phyloP scores from a whole-genome alignment of 2,888 invertebrate species.

The Callinectes sapidus region DNA sequence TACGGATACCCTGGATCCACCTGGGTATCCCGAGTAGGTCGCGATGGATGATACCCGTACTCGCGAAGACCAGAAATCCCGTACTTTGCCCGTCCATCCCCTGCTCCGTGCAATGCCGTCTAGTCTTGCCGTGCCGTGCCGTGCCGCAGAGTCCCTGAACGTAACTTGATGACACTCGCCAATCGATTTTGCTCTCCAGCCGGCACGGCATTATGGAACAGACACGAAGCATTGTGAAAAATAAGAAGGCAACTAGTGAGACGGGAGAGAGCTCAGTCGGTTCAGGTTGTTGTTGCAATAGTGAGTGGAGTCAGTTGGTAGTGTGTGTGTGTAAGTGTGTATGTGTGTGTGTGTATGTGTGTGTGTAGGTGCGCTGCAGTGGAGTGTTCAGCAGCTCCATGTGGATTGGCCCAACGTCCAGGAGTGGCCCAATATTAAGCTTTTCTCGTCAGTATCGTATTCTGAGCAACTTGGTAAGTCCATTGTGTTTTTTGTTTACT shows the following conservation, averaged over 20 bases:
- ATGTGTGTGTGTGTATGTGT: background rate
- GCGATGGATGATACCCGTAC: too few species aligned
- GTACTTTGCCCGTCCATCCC: too few species aligned
- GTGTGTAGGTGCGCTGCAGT: background rate
- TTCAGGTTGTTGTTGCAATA: background rate
- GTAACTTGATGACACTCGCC: background rate
- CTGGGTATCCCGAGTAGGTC: too few species aligned
- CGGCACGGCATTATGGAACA: background rate
- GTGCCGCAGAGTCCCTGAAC: background rate
- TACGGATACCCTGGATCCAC: too few species aligned
- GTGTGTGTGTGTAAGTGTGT: background rate
- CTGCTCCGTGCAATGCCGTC: background rate
- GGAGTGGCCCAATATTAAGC: background rate
- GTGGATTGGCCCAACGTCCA: background rate
- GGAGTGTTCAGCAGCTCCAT: too few species aligned
- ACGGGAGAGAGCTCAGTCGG: background rate
- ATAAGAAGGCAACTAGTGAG: background rate
- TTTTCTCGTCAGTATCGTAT: background rate
- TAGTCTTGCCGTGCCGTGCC: too few species aligned
- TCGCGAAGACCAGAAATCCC: too few species aligned
- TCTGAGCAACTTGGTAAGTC: background rate
- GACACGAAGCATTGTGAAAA: constrained; percentile 7
- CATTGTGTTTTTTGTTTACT: background rate
- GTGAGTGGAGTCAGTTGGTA: background rate
- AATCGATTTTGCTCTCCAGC: background rate